Conservation (phyloP, 2,797 vertebrate species). For the Enoplosus armatus region DNA sequence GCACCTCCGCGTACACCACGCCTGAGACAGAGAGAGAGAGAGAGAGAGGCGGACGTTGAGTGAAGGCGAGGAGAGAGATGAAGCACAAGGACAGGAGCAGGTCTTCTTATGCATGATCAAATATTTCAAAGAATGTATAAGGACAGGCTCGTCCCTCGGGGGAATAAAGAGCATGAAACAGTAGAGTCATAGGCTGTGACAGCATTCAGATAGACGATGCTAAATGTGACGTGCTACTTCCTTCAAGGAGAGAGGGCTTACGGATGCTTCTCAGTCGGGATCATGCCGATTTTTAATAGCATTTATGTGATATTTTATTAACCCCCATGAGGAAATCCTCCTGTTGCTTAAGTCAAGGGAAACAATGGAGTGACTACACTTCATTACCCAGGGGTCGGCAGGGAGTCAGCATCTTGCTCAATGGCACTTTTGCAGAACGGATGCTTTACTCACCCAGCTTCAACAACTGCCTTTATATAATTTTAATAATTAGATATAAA, state of each 20-base stretch:
- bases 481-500: not conserved
- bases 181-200: slow-evolving; percentile 35
- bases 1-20: slow-evolving; percentile 78
- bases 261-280: slow-evolving; percentile 30
- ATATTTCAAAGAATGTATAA: slow-evolving; percentile 40
- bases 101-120: slow-evolving; percentile 25
- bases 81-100: slow-evolving; percentile 1
- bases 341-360: slow-evolving; percentile 33
- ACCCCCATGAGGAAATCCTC: slow-evolving; percentile 27
- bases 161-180: slow-evolving; percentile 23
- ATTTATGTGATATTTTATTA: slow-evolving; percentile 32
- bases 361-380: slow-evolving; percentile 11
- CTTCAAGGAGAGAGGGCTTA: slow-evolving; percentile 25
- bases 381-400: not conserved
- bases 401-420: not conserved
- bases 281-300: slow-evolving; percentile 48
- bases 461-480: not conserved
- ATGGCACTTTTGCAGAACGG: not conserved
- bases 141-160: slow-evolving; percentile 18
- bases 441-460: not conserved
- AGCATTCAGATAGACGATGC: slow-evolving; percentile 32
- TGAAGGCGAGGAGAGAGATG: not conserved
- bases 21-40: slow-evolving; percentile 73
- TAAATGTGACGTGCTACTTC: slow-evolving; percentile 39
- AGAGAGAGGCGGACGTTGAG: slow-evolving; percentile 22